These are phyloP conservation scores for Tinea trinotella DNA, from an alignment of 2,888 invertebrate species.

Conservation along the genomic window DNA sequence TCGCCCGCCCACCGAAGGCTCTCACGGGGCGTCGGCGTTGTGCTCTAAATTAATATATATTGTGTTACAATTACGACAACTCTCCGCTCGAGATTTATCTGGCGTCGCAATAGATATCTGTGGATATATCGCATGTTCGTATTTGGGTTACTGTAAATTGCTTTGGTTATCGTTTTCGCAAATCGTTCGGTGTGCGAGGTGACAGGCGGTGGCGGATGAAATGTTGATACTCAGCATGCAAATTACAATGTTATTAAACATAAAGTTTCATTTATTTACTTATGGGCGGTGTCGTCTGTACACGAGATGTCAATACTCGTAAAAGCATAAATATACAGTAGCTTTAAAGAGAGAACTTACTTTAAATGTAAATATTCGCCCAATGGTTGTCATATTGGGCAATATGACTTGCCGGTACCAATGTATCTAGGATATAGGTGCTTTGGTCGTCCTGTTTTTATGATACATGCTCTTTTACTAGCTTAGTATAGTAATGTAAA, in stretches of 20 bases:
- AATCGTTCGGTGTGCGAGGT: slow-evolving; percentile 27
- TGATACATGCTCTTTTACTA: too few relatives aligned
- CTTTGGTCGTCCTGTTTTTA: too few relatives aligned
- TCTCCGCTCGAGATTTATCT: slow-evolving; percentile 21
- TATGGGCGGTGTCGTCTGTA: not conserved
- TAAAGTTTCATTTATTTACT: not conserved
- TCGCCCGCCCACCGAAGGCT: slow-evolving; percentile 30
- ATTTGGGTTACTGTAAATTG: slow-evolving; percentile 45
- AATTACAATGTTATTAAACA: not conserved
- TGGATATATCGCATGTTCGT: slow-evolving; percentile 30
- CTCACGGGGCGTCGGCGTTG: slow-evolving; percentile 34
- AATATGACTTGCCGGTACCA: too few relatives aligned
- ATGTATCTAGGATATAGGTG: too few relatives aligned
- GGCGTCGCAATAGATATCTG: slow-evolving; percentile 35
- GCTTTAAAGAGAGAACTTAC: too few relatives aligned
- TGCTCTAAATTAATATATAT: slow-evolving; percentile 50
- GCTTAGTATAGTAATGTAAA: too few relatives aligned
- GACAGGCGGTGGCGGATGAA: slow-evolving; percentile 24
- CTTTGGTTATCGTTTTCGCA: slow-evolving; percentile 39
- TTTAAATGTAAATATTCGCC: too few relatives aligned
- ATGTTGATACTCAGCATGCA: slow-evolving; percentile 12
- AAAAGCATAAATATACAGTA: too few relatives aligned
- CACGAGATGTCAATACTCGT: not conserved
- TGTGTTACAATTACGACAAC: slow-evolving; percentile 37
- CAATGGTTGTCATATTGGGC: too few relatives aligned